A percentile compares a stretch with the other conserved stretches of the same genome.
Conservation (phyloP, 2,888 invertebrate genomes). For the Tigriopus californicus region DNA sequence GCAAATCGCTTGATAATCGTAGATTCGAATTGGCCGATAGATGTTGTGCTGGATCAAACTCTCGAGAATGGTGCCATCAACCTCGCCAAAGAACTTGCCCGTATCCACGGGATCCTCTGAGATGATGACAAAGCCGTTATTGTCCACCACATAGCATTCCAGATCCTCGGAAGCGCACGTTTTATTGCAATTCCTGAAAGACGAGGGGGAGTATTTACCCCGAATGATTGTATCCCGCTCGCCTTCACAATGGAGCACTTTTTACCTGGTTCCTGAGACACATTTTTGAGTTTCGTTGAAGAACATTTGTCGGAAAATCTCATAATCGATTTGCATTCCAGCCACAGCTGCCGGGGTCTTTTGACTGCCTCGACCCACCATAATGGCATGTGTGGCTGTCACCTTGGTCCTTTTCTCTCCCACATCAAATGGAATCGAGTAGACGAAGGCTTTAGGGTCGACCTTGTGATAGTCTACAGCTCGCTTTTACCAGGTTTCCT, state of each 20-base stretch:
- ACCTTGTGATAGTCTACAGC: constrained; percentile 73
- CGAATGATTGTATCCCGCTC: no score
- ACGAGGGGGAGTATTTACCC: no score
- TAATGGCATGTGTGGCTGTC: constrained; percentile 76
- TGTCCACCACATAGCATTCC: constrained; percentile 81
- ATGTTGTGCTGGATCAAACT: constrained; percentile 69
- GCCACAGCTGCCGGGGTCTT: constrained; percentile 76
- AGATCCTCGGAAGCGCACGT: constrained; percentile 68
- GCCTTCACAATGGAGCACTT: no score
- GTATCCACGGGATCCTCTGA: constrained; percentile 70
- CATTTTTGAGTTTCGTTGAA: constrained; percentile 62
- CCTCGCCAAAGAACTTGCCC: constrained; percentile 80
- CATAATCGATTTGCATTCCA: constrained; percentile 70
- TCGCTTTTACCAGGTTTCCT: constrained; percentile 72
- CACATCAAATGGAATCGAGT: constrained; percentile 62
- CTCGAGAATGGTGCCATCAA: constrained; percentile 85
- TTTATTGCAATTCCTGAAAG: constrained; percentile 48
- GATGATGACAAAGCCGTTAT: constrained; percentile 80
- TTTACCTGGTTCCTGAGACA: constrained; percentile 24
- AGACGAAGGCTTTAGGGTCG: constrained; percentile 75
- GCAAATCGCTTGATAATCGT: constrained; percentile 48
- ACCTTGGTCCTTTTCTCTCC: constrained; percentile 39
- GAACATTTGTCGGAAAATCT: constrained; percentile 61
- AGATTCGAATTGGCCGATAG: constrained; percentile 65
- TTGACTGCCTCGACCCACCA: constrained; percentile 38